Conservation (phyloP, 1,140 invertebrate species). For the Kradibia gibbosae region DNA sequence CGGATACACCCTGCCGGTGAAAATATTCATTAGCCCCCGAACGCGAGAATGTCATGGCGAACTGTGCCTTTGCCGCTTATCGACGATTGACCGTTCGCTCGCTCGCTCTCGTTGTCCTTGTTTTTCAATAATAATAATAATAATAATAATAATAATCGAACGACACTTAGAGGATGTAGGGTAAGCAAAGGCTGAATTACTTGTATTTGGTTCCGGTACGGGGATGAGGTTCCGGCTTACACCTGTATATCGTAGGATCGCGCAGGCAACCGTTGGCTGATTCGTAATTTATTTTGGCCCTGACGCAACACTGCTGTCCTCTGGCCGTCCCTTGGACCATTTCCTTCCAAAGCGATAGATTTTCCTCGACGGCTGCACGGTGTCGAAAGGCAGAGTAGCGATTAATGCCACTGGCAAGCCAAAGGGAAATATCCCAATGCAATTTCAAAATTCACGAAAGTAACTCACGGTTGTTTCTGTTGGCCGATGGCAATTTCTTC, state of each 20-base stretch:
- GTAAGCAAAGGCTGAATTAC: slow-evolving; percentile 71
- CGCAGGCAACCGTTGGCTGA: slow-evolving; percentile 97
- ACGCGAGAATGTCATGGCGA: no score
- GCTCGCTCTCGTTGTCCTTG: no score
- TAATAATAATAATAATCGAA: no score
- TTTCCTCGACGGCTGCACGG: slow-evolving; percentile 85
- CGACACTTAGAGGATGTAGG: no score
- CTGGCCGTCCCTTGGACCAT: slow-evolving; percentile 90
- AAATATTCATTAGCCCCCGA: no score
- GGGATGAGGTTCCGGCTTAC: slow-evolving; percentile 95
- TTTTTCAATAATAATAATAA: no score
- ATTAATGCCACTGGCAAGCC: background rate
- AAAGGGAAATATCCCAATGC: slow-evolving; percentile 75
- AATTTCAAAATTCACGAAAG: slow-evolving; percentile 77
- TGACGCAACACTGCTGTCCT: slow-evolving; percentile 92
- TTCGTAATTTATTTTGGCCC: slow-evolving; percentile 98
- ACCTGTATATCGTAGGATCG: slow-evolving; percentile 99
- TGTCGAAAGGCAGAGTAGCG: slow-evolving; percentile 27
- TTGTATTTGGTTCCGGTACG: slow-evolving; percentile 96
- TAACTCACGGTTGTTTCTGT: slow-evolving; percentile 85
- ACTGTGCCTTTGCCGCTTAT: no score
- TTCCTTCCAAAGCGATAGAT: slow-evolving; percentile 93
- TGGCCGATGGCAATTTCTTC: slow-evolving; percentile 87
- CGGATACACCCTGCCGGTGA: slow-evolving; percentile 96
- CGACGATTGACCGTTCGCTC: no score